These are phyloP conservation scores for Hippoglossus stenolepis DNA, from an alignment of 2,113 vertebrate species.

Conservation along the genomic window DNA sequence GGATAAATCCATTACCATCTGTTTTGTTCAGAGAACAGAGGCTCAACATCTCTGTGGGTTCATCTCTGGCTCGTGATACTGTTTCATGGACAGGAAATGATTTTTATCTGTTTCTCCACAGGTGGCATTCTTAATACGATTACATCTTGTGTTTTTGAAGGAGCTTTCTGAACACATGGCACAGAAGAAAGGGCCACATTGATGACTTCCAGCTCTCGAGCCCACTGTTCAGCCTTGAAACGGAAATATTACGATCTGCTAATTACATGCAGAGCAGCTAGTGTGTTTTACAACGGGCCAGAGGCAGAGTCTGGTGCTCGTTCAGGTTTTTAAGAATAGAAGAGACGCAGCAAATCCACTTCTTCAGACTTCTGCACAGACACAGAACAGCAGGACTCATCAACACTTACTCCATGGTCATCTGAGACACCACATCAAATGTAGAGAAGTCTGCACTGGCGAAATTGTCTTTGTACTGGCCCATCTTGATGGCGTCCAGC, in stretches of 20 bases:
- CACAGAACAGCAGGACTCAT: slow-evolving; percentile 7
- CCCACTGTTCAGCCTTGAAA: slow-evolving; percentile 35
- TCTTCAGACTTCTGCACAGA: slow-evolving; percentile 16
- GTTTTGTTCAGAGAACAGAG: slow-evolving; percentile 38
- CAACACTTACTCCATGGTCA: slow-evolving; percentile 98
- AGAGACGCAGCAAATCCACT: slow-evolving; percentile 1
- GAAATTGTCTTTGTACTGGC: slow-evolving; percentile 99
- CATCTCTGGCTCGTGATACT: slow-evolving; percentile 28
- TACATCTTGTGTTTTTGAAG: slow-evolving; percentile 1
- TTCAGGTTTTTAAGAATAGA: slow-evolving; percentile 30
- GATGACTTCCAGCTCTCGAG: slow-evolving; percentile 41
- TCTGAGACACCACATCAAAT: slow-evolving; percentile 96
- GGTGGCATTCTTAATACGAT: slow-evolving; percentile 28
- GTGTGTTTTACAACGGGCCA: slow-evolving; percentile 37
- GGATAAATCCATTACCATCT: slow-evolving; percentile 35
- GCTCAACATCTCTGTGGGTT: slow-evolving; percentile 19
- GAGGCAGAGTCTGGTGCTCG: slow-evolving; percentile 44
- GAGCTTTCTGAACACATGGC: slow-evolving; percentile 49
- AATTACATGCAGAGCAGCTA: slow-evolving; percentile 50
- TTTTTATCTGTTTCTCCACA: slow-evolving; percentile 37
- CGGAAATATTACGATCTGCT: slow-evolving; percentile 56
- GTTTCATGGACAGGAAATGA: slow-evolving; percentile 31
- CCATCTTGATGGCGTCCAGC: slow-evolving; percentile 99
- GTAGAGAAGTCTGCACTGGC: slow-evolving; percentile 91
- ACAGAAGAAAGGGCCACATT: slow-evolving; percentile 42